These are phyloP conservation scores for Thelohanellus kitauei DNA, from an alignment of 30 jellyfish, hydroid and myxozoan species.

Conservation along the genomic window DNA sequence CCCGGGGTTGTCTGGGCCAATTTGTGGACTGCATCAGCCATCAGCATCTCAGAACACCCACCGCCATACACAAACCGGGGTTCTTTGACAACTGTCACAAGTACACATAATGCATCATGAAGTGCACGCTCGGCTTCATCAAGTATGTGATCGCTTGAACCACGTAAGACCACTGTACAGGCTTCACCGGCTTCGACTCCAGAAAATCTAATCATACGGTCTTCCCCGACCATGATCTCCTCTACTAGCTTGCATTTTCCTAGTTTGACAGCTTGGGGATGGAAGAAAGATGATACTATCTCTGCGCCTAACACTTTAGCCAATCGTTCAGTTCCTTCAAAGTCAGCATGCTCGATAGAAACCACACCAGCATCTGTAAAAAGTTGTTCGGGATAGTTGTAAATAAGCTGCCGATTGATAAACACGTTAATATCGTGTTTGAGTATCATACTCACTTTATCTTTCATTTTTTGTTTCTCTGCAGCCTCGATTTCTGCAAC, in stretches of 20 bases:
- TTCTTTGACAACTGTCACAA: conserved; percentile 46
- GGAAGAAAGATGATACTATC: conserved; percentile 71
- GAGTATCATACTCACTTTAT: conserved; percentile 42
- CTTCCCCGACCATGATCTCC: conserved; percentile 84
- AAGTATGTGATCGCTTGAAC: conserved; percentile 53
- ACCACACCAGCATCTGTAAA: conserved; percentile 77
- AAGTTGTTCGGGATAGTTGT: conserved; percentile 72
- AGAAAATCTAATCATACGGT: conserved; percentile 26
- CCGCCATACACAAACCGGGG: conserved; percentile 66
- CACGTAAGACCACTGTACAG: conserved; percentile 67
- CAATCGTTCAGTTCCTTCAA: conserved; percentile 72
- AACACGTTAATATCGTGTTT: conserved; percentile 45
- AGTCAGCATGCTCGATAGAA: conserved; percentile 93
- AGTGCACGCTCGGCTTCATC: conserved; percentile 92
- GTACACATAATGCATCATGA: conserved; percentile 74
- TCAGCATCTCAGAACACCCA: conserved; percentile 50
- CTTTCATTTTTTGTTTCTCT: conserved; percentile 79
- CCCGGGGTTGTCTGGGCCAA: conserved; percentile 65
- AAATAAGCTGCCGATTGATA: conserved; percentile 45
- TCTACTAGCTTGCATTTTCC: conserved; percentile 56
- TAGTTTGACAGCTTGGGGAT: conserved; percentile 46
- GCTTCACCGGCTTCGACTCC: conserved; percentile 91
- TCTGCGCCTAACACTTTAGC: conserved; percentile 77
- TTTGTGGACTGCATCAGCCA: conserved; percentile 70
- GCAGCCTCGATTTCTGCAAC: conserved; percentile 74